Base-by-base conservation (phyloP, 2,797 vertebrate genomes). In the Peromyscus aztecus region DNA sequence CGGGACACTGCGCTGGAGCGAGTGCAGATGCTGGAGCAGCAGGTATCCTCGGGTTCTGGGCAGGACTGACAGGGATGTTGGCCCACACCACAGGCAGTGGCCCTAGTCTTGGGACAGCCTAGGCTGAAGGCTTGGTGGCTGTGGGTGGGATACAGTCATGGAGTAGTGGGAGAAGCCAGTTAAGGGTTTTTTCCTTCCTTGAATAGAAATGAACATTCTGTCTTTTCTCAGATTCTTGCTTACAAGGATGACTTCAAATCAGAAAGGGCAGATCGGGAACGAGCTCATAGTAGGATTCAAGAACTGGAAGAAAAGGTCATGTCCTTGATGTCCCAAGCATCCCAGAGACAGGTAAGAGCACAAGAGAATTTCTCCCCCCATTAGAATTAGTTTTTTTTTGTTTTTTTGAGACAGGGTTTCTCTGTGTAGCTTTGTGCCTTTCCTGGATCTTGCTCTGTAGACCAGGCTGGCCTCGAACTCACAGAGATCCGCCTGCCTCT, bases 191-290 rank as follows among this genome's bases (percentile, higher is more conserved):
- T 29, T 12, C 40, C 49, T 46, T 14, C 31, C 37, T 43, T 11
- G 61, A 71, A 13, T 57, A 65, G 88, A 43, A 81, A 1, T 0
- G 11, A 27, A 29, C 4, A 31, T 63, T 59, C 5, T 2, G 2
- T 75, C 24, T 61, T 85, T 73, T 87, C 91, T 21, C 97, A 99
- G 99, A 99, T 99, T 34, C 98, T 99, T 9, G 99, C 99, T 85
- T 99, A 99, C 95, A 98, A 99, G 55, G 99, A 99, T 0, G 99
- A 99, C 97, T 99, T 99, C 94, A 99, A 98, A 13, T 99, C 99
- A 0, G 99, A 99, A 96, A 98, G 99, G 80, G 98, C 99, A 0
- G 99, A 99, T 98, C 98, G 99, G 81, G 99, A 99, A 98, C 98
- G 99, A 91, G 99, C 99, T 1, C 99, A 99, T 94, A 98, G 99